Conservation (phyloP, 2,888 invertebrate species). For the Heterodera filipjevi region DNA sequence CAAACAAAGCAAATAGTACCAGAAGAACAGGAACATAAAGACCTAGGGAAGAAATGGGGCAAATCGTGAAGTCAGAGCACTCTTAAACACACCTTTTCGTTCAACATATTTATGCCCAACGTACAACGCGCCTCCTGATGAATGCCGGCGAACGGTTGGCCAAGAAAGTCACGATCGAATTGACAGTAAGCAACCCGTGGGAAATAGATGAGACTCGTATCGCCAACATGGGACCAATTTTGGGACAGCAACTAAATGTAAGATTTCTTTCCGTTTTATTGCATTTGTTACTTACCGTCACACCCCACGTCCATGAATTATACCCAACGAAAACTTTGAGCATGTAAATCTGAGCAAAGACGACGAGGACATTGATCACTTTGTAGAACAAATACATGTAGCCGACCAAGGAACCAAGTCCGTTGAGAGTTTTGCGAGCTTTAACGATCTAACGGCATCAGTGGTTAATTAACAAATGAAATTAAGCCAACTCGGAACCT, state of each 20-base stretch:
- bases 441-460: neutral
- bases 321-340: slow-evolving; percentile 63
- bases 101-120: slow-evolving; percentile 30
- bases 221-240: neutral
- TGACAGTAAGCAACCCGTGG: slow-evolving; percentile 24
- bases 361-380: slow-evolving; percentile 53
- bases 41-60: slow-evolving; percentile 6
- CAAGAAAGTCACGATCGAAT: slow-evolving; percentile 23
- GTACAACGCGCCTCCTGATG: slow-evolving; percentile 16
- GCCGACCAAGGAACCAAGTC: slow-evolving; percentile 42
- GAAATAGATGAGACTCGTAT: neutral
- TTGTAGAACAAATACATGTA: slow-evolving; percentile 54
- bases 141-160: neutral
- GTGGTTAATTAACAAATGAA: neutral
- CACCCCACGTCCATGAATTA: slow-evolving; percentile 60
- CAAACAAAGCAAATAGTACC: slow-evolving; percentile 19
- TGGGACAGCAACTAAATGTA: neutral
- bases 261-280: neutral
- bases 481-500: slow-evolving; percentile 40
- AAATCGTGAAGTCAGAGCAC: neutral
- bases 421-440: slow-evolving; percentile 33
- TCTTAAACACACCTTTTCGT: slow-evolving; percentile 29
- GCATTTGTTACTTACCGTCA: slow-evolving; percentile 45
- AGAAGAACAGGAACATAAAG: slow-evolving; percentile 33
- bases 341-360: slow-evolving; percentile 59